Evolutionary conservation across 2,888 invertebrate genomes (phyloP).

Genomic region (Tiphia femorata): DNA sequence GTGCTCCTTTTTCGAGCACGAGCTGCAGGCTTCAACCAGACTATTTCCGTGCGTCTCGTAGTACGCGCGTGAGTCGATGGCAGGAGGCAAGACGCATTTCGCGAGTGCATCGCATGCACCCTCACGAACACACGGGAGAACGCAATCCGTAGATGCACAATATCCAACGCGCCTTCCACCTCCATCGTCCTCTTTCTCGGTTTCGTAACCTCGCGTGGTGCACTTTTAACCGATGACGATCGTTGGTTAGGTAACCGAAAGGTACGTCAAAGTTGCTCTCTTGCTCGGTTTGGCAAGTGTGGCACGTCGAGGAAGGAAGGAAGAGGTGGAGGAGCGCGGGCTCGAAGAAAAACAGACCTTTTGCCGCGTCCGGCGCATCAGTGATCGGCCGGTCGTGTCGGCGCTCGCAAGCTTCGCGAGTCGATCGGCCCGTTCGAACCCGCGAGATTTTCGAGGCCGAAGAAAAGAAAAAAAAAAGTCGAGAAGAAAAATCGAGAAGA

Average conservation of each 20-base stretch:
- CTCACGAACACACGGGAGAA: too few relatives aligned
- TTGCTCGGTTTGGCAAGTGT: neutral
- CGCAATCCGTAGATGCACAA: too few relatives aligned
- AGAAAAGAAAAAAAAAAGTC: neutral
- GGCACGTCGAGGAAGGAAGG: slow-evolving; percentile 3
- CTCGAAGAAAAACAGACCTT: neutral
- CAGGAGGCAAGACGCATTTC: too few relatives aligned
- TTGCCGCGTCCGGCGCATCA: neutral
- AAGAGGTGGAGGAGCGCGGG: neutral
- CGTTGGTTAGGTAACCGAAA: slow-evolving; percentile 45
- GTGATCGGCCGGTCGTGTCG: too few relatives aligned
- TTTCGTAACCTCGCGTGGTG: slow-evolving; percentile 32
- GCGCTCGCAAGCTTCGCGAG: neutral
- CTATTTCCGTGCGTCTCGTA: too few relatives aligned
- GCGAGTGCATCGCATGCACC: too few relatives aligned
- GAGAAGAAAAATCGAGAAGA: neutral
- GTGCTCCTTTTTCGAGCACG: too few relatives aligned
- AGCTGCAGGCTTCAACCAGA: too few relatives aligned
- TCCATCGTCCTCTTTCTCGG: too few relatives aligned
- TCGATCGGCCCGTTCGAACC: neutral
- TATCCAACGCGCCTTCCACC: too few relatives aligned
- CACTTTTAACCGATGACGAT: slow-evolving; percentile 51
- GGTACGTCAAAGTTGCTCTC: slow-evolving; percentile 19
- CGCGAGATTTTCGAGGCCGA: neutral
- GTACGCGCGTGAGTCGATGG: too few relatives aligned